These are phyloP conservation scores for Trachythela sp. DNA, from an alignment of 64 coral and sea anemone genomes.

Conservation along the genomic window DNA sequence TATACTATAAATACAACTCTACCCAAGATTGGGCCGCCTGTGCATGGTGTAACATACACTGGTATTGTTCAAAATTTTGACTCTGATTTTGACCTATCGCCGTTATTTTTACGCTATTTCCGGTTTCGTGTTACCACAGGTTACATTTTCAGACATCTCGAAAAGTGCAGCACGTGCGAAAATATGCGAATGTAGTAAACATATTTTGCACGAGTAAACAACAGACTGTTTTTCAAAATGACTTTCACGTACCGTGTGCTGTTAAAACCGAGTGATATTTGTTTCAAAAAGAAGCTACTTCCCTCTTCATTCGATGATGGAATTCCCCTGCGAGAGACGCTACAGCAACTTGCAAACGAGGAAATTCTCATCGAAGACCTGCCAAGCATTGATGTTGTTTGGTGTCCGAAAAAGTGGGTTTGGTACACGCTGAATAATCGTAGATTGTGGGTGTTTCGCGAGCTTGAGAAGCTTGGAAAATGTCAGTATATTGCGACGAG, in stretches of 20 bases:
- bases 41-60: too few relatives aligned
- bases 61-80: too few relatives aligned
- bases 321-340: slow-evolving; percentile 67
- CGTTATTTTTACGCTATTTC: too few relatives aligned
- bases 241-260: slow-evolving; percentile 70
- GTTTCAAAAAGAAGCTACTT: slow-evolving; percentile 68
- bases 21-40: too few relatives aligned
- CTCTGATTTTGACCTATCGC: too few relatives aligned
- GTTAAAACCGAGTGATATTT: slow-evolving; percentile 86
- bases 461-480: slow-evolving; percentile 76
- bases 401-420: slow-evolving; percentile 77
- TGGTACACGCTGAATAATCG: slow-evolving; percentile 89
- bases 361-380: slow-evolving; percentile 73
- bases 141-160: too few relatives aligned
- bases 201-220: not conserved
- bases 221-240: slow-evolving; percentile 30
- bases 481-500: slow-evolving; percentile 63
- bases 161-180: not conserved
- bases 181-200: not conserved
- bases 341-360: slow-evolving; percentile 62
- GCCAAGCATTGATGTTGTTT: slow-evolving; percentile 79
- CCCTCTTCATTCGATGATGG: slow-evolving; percentile 69
- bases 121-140: too few relatives aligned
- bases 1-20: too few relatives aligned
- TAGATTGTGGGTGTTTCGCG: slow-evolving; percentile 83